A percentile compares a stretch with the other conserved stretches of the same genome.
Conservation (phyloP, 1,140 invertebrate genomes). For the Portunus trituberculatus region DNA sequence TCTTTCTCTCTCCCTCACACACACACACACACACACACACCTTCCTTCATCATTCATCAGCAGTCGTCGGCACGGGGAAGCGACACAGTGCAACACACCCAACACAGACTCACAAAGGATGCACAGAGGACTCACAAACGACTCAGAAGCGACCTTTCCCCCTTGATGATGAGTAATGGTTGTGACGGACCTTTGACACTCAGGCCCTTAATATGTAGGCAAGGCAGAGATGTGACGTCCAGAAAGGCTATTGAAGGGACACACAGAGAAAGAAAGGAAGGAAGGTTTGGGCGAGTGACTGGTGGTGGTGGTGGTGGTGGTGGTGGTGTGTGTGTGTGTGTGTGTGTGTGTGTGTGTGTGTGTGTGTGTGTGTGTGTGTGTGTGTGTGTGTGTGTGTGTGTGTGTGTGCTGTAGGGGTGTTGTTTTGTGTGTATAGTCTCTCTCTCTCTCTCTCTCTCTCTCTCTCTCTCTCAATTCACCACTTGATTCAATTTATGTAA, state of each 20-base stretch:
- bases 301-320: background rate
- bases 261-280: background rate
- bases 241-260: background rate
- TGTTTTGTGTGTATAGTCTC: background rate
- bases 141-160: too few relatives aligned
- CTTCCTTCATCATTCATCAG: too few relatives aligned
- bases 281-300: background rate
- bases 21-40: background rate
- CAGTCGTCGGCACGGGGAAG: too few relatives aligned
- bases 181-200: too few relatives aligned
- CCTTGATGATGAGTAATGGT: too few relatives aligned
- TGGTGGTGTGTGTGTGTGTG: conserved; percentile 6
- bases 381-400: conserved; percentile 45
- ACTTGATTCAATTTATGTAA: too few relatives aligned
- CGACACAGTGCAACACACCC: too few relatives aligned
- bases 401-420: background rate
- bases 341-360: conserved; percentile 35
- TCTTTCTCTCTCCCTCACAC: background rate
- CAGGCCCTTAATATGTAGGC: background rate
- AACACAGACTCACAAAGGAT: too few relatives aligned
- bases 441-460: too few relatives aligned
- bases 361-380: conserved; percentile 45
- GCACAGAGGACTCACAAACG: too few relatives aligned
- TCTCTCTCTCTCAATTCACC: too few relatives aligned
- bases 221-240: background rate